Conservation (phyloP, 1,140 invertebrate genomes). For the Chironomus striatipennis region DNA sequence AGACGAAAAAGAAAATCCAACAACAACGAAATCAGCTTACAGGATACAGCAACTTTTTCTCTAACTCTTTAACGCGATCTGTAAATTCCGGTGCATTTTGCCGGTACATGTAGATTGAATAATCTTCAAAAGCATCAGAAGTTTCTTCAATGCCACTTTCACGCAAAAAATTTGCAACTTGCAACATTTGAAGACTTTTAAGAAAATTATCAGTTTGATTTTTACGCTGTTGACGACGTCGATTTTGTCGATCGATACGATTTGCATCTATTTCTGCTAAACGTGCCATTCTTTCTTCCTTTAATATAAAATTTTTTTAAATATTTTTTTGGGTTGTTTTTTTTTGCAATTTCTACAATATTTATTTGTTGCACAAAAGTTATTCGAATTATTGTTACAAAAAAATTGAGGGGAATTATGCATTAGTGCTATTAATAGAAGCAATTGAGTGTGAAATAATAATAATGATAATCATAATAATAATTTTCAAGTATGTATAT, state of each 20-base stretch:
- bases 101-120: slow-evolving; percentile 62
- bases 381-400: no score
- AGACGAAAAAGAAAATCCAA: not conserved
- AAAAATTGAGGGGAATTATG: no score
- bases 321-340: not conserved
- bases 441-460: no score
- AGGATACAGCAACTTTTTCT: slow-evolving; percentile 62
- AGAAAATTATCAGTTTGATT: slow-evolving; percentile 63
- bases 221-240: slow-evolving; percentile 54
- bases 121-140: slow-evolving; percentile 57
- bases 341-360: no score
- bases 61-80: slow-evolving; percentile 66
- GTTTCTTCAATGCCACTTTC: slow-evolving; percentile 42
- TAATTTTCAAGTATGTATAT: no score
- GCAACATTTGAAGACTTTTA: slow-evolving; percentile 68
- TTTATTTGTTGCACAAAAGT: no score
- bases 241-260: slow-evolving; percentile 53
- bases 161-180: slow-evolving; percentile 46
- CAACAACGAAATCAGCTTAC: slow-evolving; percentile 47
- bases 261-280: slow-evolving; percentile 59
- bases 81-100: slow-evolving; percentile 65
- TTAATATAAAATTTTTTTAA: not conserved
- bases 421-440: no score
- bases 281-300: slow-evolving; percentile 58
- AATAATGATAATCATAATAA: no score